Evolutionary conservation across 2,888 invertebrate species (phyloP).

Genomic region (Aspidapion aeneum): DNA sequence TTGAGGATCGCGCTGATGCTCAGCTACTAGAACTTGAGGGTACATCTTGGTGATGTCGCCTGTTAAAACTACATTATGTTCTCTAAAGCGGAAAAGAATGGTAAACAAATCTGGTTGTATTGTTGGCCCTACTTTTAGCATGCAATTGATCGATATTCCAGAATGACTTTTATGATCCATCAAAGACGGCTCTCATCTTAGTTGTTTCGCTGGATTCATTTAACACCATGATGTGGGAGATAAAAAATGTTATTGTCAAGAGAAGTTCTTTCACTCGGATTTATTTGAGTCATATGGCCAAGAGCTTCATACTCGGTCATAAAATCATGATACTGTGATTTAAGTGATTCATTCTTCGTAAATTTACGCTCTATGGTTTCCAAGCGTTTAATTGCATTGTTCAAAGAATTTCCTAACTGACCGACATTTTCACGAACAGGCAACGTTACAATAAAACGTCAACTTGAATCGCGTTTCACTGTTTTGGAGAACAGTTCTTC

Average conservation of each 20-base stretch:
- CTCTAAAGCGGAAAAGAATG: constrained; percentile 12
- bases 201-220: constrained; percentile 12
- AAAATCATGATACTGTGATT: constrained; percentile 7
- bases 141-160: constrained; percentile 13
- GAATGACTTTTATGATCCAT: constrained; percentile 7
- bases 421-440: constrained; percentile 1
- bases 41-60: constrained; percentile 4
- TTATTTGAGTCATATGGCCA: constrained; percentile 11
- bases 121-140: constrained; percentile 11
- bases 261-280: neutral
- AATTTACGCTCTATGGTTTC: constrained; percentile 8
- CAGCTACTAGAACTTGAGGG: neutral
- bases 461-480: neutral
- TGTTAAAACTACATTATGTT: constrained; percentile 6
- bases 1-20: constrained; percentile 4
- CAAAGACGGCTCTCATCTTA: constrained; percentile 12
- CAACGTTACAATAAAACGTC: constrained; percentile 11
- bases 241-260: constrained; percentile 7
- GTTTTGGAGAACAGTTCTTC: constrained; percentile 11
- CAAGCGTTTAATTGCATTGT: constrained; percentile 14
- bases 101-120: constrained; percentile 11
- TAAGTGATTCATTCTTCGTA: constrained; percentile 1
- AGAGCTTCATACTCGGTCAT: constrained; percentile 8
- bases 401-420: constrained; percentile 8
- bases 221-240: constrained; percentile 9